These are phyloP conservation scores for Numida meleagris DNA, from an alignment of 2,113 vertebrate genomes.

Conservation along the genomic window DNA sequence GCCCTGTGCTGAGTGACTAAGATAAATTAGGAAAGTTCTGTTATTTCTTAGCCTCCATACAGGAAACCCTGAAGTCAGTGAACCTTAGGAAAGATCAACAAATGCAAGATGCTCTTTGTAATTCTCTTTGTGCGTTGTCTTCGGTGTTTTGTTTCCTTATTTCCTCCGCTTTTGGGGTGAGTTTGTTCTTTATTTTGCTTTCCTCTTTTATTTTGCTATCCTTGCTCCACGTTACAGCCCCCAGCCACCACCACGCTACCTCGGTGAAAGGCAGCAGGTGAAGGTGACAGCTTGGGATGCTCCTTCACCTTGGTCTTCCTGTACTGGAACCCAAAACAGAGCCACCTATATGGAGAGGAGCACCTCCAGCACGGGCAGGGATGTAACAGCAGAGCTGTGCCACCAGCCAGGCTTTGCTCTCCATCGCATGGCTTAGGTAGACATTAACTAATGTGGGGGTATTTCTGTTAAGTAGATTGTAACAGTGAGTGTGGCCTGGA, in stretches of 20 bases:
- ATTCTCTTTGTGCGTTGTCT: background rate
- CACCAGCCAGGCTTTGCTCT: background rate
- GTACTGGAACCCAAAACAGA: background rate
- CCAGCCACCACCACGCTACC: background rate
- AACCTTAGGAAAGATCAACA: slow-evolving; percentile 54
- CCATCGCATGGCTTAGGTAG: background rate
- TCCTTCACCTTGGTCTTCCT: background rate
- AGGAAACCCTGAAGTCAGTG: slow-evolving; percentile 52
- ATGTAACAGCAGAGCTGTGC: background rate
- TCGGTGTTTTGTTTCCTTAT: background rate
- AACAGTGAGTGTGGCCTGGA: background rate
- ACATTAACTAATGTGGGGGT: background rate
- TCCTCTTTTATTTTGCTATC: no score
- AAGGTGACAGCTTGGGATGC: background rate
- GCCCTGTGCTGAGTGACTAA: slow-evolving; percentile 44
- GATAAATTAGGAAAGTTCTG: slow-evolving; percentile 42
- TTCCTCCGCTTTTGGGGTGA: background rate
- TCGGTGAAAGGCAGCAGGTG: background rate
- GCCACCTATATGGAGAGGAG: background rate
- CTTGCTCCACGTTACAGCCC: background rate
- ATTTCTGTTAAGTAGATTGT: background rate
- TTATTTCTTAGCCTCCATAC: slow-evolving; percentile 49
- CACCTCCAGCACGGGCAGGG: background rate
- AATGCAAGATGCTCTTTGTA: slow-evolving; percentile 8
- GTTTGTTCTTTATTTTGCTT: background rate